These are phyloP conservation scores for Dynastes maya DNA, from an alignment of 2,888 invertebrate genomes.

Conservation along the genomic window DNA sequence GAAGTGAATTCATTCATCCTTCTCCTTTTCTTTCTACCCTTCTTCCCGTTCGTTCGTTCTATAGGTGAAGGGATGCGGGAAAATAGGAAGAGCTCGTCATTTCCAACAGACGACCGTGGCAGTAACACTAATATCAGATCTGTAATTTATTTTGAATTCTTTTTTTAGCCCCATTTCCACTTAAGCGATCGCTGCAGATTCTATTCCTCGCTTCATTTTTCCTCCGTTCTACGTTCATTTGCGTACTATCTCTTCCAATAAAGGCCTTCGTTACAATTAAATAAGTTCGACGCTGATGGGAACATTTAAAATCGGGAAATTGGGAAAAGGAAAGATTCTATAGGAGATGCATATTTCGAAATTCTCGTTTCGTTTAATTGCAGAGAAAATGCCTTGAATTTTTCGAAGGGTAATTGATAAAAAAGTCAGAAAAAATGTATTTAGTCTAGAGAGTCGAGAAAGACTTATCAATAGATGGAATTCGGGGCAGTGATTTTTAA, in stretches of 20 bases:
- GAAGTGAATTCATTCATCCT: not conserved
- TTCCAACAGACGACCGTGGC: not conserved
- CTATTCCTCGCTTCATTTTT: not conserved
- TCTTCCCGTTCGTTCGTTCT: not conserved
- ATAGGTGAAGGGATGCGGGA: too few relatives aligned
- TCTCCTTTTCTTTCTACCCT: not conserved
- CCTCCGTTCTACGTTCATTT: not conserved
- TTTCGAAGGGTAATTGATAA: too few relatives aligned
- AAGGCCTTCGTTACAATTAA: constrained; percentile 1
- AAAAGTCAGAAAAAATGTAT: too few relatives aligned
- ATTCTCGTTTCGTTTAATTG: too few relatives aligned
- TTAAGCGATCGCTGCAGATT: constrained; percentile 4
- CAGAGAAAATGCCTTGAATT: too few relatives aligned
- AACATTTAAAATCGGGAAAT: not conserved
- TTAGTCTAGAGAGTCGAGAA: too few relatives aligned
- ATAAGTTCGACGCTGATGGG: constrained; percentile 1
- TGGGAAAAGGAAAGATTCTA: not conserved
- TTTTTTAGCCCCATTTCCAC: constrained; percentile 13
- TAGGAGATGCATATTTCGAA: not conserved
- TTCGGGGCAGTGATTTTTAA: too few relatives aligned
- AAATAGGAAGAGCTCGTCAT: not conserved
- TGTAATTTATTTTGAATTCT: constrained; percentile 1
- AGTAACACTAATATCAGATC: constrained; percentile 20
- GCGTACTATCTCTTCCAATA: not conserved
- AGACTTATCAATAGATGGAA: too few relatives aligned